phyloP scores from a whole-genome alignment of 64 coral and sea anemone genomes.

The Acropora yongei region DNA sequence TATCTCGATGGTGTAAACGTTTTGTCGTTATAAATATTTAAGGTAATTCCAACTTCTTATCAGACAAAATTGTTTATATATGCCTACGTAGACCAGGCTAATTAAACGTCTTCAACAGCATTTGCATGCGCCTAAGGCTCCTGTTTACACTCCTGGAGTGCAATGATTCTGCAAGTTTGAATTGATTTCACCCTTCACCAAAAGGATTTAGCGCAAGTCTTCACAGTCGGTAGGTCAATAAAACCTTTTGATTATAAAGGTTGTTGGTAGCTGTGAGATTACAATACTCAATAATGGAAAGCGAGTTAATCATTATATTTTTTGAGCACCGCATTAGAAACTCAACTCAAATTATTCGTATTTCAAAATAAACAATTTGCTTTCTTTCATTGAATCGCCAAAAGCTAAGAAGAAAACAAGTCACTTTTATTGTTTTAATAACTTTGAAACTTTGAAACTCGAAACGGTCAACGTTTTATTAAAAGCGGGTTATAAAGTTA shows the following conservation, averaged over 20 bases:
- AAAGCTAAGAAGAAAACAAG: background rate
- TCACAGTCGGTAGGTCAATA: background rate
- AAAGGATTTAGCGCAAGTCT: background rate
- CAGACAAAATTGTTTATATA: background rate
- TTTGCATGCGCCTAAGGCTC: background rate
- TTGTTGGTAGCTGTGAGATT: background rate
- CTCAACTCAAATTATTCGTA: background rate
- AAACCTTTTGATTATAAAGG: no score
- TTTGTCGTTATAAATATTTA: background rate
- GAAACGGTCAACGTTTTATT: no score
- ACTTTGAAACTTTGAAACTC: no score
- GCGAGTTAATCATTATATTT: background rate
- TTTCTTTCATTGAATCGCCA: background rate
- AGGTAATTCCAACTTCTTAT: background rate
- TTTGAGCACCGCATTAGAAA: no score
- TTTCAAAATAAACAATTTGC: background rate
- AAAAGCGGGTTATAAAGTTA: no score
- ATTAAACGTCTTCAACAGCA: background rate
- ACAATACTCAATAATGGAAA: background rate
- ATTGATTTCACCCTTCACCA: background rate
- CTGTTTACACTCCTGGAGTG: background rate
- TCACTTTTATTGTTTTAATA: background rate
- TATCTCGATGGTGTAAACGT: no score
- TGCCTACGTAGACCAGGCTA: background rate
- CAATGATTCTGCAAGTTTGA: background rate